These are phyloP conservation scores for Cyanistes caeruleus DNA, from an alignment of 2,113 vertebrate genomes.

Conservation along the genomic window DNA sequence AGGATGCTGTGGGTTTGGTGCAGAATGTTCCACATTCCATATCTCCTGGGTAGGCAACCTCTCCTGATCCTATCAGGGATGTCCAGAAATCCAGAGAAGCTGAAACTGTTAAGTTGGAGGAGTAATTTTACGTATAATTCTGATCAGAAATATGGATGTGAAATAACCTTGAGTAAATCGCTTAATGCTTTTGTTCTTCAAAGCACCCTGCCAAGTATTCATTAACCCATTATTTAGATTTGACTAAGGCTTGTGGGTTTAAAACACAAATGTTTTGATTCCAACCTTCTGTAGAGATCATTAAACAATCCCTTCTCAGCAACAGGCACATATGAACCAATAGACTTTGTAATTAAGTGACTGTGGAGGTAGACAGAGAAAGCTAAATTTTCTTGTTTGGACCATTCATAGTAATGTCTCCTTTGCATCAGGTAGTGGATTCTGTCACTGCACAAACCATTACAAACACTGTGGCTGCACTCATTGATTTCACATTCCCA, in stretches of 20 bases:
- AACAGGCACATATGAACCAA: background rate
- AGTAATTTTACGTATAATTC: background rate
- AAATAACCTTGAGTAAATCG: background rate
- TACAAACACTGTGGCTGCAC: background rate
- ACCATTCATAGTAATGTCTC: background rate
- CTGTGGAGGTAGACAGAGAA: background rate
- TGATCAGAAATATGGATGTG: background rate
- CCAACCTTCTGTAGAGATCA: background rate
- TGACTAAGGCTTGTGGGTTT: background rate
- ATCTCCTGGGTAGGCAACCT: background rate
- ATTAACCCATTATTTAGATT: constrained; percentile 5
- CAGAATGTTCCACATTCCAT: background rate
- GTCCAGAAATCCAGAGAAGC: background rate
- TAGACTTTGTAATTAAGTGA: background rate
- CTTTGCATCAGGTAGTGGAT: background rate
- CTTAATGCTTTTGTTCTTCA: background rate
- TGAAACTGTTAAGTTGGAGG: background rate
- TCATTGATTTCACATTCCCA: background rate
- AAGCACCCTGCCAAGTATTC: background rate
- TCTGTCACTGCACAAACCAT: background rate
- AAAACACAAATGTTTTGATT: background rate
- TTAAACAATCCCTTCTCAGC: background rate
- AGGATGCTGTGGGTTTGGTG: background rate
- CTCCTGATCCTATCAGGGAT: background rate
- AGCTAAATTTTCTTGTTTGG: background rate